phyloP scores from a whole-genome alignment of 2,797 vertebrate genomes.

The Cichlasoma orientale region DNA sequence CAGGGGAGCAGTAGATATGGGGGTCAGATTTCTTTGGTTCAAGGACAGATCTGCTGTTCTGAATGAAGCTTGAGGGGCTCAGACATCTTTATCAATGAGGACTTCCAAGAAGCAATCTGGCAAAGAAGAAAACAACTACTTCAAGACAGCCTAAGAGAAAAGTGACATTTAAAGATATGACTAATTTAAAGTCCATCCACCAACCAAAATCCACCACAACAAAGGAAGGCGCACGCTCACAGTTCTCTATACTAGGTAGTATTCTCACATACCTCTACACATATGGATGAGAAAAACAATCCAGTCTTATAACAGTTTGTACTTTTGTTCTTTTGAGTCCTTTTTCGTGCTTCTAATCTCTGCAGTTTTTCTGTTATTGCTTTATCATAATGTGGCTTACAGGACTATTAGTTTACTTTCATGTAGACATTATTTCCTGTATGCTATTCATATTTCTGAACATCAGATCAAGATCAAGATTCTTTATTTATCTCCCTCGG shows the following conservation, averaged over 20 bases:
- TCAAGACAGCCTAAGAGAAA: neutral
- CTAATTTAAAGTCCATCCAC: neutral
- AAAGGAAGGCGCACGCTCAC: neutral
- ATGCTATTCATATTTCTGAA: neutral
- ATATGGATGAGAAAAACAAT: neutral
- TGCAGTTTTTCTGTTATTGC: neutral
- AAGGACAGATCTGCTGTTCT: neutral
- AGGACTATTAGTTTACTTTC: neutral
- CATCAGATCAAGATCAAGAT: too few species aligned
- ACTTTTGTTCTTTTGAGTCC: neutral
- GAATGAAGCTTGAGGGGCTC: neutral
- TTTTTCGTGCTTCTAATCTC: neutral
- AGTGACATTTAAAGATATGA: rapidly evolving
- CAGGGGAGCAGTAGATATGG: too few species aligned
- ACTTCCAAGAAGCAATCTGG: too few species aligned
- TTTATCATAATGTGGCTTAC: neutral
- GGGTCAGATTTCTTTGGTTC: too few species aligned
- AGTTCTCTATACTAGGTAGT: too few species aligned
- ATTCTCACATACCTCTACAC: neutral
- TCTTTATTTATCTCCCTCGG: too few species aligned
- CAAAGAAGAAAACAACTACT: neutral
- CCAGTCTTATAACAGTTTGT: rapidly evolving
- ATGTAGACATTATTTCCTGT: neutral
- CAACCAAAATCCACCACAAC: neutral
- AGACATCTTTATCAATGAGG: neutral